Evolutionary conservation across 2,888 invertebrate species (phyloP).

Genomic region (Stratiomys singularior): DNA sequence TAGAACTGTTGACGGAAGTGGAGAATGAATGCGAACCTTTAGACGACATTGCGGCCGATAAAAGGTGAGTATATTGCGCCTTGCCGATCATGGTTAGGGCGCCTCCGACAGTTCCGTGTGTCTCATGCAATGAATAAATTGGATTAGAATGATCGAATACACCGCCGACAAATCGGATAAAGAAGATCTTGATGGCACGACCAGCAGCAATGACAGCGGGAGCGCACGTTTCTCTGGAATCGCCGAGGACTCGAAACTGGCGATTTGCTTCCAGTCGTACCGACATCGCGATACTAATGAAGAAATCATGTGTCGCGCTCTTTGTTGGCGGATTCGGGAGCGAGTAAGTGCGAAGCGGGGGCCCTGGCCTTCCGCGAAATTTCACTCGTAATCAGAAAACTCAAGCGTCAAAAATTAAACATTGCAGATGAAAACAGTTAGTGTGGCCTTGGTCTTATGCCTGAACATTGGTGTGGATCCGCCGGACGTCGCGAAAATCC

Average conservation of each 20-base stretch:
- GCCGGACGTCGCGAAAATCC: conserved; percentile 96
- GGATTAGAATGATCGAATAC: conserved; percentile 30
- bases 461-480: conserved; percentile 99
- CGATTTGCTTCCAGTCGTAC: conserved; percentile 61
- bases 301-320: conserved; percentile 73
- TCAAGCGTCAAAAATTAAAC: neutral
- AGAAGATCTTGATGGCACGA: conserved; percentile 32
- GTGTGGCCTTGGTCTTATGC: conserved; percentile 96
- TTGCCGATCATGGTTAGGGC: too few species aligned
- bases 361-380: too few species aligned
- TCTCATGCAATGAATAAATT: too few species aligned
- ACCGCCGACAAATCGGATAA: conserved; percentile 26
- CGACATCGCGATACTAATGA: conserved; percentile 77
- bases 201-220: conserved; percentile 30
- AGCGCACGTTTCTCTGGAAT: neutral
- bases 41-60: too few species aligned
- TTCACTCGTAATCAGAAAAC: too few species aligned
- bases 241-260: conserved; percentile 56
- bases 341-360: conserved; percentile 70
- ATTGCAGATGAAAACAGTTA: conserved; percentile 96
- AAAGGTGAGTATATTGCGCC: too few species aligned
- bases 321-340: conserved; percentile 93
- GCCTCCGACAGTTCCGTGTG: too few species aligned
- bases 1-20: too few species aligned
- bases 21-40: too few species aligned